Evolutionary conservation across 1,140 invertebrate species (phyloP), one percentile per base, ranked within the genome.

Genomic region (Eubasilissa regina): DNA sequence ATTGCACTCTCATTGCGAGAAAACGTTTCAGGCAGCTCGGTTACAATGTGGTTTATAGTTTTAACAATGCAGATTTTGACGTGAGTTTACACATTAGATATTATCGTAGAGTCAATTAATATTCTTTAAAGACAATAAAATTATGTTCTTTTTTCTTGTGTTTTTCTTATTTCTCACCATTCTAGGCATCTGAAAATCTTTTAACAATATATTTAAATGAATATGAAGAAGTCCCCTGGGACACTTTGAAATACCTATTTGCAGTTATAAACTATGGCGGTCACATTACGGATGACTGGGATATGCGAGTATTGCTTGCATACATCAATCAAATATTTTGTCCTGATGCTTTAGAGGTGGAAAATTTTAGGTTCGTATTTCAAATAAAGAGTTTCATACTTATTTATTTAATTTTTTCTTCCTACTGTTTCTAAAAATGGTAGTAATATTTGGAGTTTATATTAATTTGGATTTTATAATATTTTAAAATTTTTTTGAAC

Each of bases 271-370:
- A 96, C 91, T 98, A 98, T 84, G 97, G 97, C 17, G 97, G 97
- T 0, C 97, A 98, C 87, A 96, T 98, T 73, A 97, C 97, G 4
- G 96, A 98, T 85, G 96, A 98, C 86, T 98, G 96, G 96, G 97
- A 98, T 88, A 91, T 96, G 83, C 88, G 95, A 13, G 90, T 98
- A 17, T 83, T 97, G 15, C 90, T 92, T 75, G 95, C 94, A 0
- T 97, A 97, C 85, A 94, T 96, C 70, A 92, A 94, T 84, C 93
- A 95, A 84, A 95, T 92, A 89, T 96, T 96, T 87, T 93, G 90
- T 80, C 93, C 95, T 12, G 92, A 94, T 48, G 90, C 91, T 0
- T 84, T 95, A 8, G 90, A 87, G 17, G 85, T 87, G 0, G 88
- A 92, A 0, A 93, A 92, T 86, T 96, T 93, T 87, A 93, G 93